Percentiles rank a stretch among this genome's conserved stretches.
These are phyloP conservation scores for Hydractinia echinata DNA, from an alignment of 30 jellyfish, hydroid and myxozoan species.

Conservation along the genomic window DNA sequence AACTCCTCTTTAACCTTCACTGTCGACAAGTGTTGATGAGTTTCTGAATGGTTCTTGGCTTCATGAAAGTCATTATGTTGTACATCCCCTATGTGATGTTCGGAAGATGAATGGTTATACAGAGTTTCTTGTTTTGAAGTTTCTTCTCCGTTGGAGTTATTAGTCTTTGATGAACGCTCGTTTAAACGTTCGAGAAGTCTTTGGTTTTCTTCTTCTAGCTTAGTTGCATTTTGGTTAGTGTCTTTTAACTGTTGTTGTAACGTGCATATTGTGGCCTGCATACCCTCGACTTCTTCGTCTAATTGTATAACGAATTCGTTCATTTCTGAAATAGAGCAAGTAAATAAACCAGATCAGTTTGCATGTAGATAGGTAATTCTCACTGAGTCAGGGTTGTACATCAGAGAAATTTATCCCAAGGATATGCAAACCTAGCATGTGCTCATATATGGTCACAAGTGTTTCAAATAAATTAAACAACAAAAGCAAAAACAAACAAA, in stretches of 20 bases:
- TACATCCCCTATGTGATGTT: not conserved
- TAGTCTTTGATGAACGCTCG: not conserved
- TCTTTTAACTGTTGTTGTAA: constrained; percentile 77
- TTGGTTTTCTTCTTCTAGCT: constrained; percentile 26
- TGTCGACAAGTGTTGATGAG: not conserved
- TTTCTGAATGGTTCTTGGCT: not conserved
- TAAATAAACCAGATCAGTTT: not conserved
- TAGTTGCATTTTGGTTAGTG: not conserved
- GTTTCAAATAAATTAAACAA: too few relatives aligned
- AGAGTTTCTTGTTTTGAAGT: not conserved
- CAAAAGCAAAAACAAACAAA: too few relatives aligned
- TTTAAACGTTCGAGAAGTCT: constrained; percentile 2
- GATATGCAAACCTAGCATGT: too few relatives aligned
- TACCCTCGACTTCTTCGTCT: constrained; percentile 93
- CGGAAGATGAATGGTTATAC: not conserved
- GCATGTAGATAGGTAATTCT: too few relatives aligned
- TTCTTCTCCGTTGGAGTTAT: not conserved
- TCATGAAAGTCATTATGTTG: not conserved
- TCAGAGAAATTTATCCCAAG: too few relatives aligned
- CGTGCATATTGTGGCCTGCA: constrained; percentile 92
- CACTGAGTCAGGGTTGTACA: too few relatives aligned
- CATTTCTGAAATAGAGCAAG: constrained; percentile 45
- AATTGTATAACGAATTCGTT: constrained; percentile 84
- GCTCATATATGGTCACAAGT: too few relatives aligned
- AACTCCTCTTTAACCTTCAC: not conserved